A percentile compares a stretch with the other conserved stretches of the same genome.
Conservation (phyloP, 1,140 invertebrate species). For the Eurosta solidaginis region DNA sequence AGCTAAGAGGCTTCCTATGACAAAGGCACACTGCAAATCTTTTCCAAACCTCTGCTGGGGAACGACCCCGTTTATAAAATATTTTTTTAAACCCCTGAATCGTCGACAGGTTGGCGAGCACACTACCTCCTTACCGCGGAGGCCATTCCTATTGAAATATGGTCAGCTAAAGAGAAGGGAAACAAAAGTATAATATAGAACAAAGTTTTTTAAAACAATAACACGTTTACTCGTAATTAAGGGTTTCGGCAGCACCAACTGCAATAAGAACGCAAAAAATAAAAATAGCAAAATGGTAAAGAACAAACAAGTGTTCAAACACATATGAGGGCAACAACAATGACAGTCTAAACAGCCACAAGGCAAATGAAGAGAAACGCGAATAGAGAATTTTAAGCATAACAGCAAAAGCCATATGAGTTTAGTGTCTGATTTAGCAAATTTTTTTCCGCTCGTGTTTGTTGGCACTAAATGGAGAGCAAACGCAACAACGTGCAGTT, state of each 20-base stretch:
- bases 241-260: background rate
- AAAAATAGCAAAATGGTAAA: background rate
- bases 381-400: background rate
- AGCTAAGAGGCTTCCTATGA: no score
- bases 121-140: no score
- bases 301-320: background rate
- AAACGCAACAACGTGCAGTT: background rate
- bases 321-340: background rate
- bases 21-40: no score
- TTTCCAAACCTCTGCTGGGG: no score
- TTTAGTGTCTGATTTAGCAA: background rate
- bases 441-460: background rate
- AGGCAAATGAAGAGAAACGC: background rate
- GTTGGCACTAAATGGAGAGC: background rate
- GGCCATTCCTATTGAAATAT: no score
- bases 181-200: no score
- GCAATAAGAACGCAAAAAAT: background rate
- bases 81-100: no score
- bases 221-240: no score
- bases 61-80: no score
- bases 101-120: no score
- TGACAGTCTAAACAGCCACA: background rate
- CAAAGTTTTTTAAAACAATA: no score
- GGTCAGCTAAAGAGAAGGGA: no score
- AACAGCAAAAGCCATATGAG: background rate